Evolutionary conservation across 2,113 vertebrate genomes (phyloP).

Genomic region (Irena cyanogastra): DNA sequence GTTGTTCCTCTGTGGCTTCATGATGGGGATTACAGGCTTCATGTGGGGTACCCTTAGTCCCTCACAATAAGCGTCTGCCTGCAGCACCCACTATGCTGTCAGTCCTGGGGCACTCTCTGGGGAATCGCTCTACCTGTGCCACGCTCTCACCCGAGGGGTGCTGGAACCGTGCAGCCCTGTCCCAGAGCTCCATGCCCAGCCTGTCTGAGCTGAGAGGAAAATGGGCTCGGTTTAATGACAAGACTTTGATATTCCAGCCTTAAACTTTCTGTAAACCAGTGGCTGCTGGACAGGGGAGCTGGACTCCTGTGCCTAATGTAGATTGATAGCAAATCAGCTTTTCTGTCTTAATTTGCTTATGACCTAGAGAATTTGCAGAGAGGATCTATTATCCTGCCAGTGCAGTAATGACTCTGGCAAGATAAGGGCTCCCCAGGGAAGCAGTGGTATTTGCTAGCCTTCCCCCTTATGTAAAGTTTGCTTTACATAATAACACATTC

Average conservation of each 20-base stretch:
- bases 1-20: not conserved
- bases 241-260: not conserved
- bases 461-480: not conserved
- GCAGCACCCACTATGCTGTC: not conserved
- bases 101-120: not conserved
- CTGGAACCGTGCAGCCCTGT: not conserved
- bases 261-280: not conserved
- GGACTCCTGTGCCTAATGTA: not conserved
- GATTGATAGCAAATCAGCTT: not conserved
- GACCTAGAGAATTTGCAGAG: constrained; percentile 6
- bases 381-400: constrained; percentile 4
- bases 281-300: not conserved
- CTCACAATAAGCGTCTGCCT: rapidly evolving
- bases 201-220: not conserved
- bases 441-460: constrained; percentile 30
- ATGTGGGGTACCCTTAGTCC: not conserved
- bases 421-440: constrained; percentile 16
- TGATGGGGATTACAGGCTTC: not conserved
- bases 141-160: rapidly evolving
- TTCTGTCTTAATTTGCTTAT: constrained; percentile 46
- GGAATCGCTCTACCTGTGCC: rapidly evolving
- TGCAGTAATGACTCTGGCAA: not conserved
- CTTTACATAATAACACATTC: constrained; percentile 20
- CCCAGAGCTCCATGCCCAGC: not conserved
- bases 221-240: not conserved